Percentiles rank a stretch among this genome's conserved stretches.
Evolutionary conservation across 2,797 vertebrate species (phyloP).

Genomic region (Eulemur rubriventer): DNA sequence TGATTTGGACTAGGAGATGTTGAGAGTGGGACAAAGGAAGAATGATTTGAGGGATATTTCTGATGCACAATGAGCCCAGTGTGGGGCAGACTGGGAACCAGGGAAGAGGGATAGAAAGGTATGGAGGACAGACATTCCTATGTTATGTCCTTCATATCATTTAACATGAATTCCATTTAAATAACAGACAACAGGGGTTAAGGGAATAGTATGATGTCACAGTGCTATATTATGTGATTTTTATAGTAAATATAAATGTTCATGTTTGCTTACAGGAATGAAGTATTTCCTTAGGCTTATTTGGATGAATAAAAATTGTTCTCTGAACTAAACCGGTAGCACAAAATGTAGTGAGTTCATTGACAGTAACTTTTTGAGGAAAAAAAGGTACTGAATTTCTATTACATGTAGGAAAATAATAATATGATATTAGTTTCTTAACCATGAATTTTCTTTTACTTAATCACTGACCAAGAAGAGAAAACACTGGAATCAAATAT

Average conservation of each 20-base stretch:
- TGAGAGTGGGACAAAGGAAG: not conserved
- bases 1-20: not conserved
- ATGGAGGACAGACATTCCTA: not conserved
- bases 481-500: not conserved
- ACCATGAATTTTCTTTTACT: not conserved
- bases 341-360: not conserved
- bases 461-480: not conserved
- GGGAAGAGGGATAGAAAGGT: not conserved
- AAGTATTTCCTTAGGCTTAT: not conserved
- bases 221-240: not conserved
- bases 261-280: not conserved
- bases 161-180: not conserved
- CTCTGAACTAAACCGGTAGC: not conserved
- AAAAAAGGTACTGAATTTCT: not conserved
- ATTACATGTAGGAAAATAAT: not conserved
- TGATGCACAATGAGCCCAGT: not conserved
- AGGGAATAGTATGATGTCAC: not conserved
- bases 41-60: not conserved
- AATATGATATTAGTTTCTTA: not conserved
- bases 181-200: not conserved
- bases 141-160: not conserved
- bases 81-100: not conserved
- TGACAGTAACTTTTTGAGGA: not conserved
- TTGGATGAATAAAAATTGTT: conserved; percentile 2
- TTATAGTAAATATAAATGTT: not conserved